Percentiles rank a stretch among this genome's conserved stretches.
Evolutionary conservation across 2,888 invertebrate genomes (phyloP).

Genomic region (Plebejus anna): DNA sequence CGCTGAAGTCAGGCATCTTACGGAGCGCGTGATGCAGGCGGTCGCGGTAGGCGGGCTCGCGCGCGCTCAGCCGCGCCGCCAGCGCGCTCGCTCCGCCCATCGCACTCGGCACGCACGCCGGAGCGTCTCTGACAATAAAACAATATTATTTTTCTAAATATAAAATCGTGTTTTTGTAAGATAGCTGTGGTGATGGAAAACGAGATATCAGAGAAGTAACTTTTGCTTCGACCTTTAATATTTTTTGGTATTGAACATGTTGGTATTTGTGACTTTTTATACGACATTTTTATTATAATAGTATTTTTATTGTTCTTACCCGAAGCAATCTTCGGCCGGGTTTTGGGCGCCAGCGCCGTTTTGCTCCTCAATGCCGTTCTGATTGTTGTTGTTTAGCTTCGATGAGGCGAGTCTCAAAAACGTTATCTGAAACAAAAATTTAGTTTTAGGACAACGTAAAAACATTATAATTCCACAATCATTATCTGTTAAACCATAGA

Average conservation of each 20-base stretch:
- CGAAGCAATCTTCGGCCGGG: neutral
- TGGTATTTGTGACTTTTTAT: neutral
- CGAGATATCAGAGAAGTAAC: too few relatives aligned
- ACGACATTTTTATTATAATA: neutral
- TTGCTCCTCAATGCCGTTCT: slow-evolving; percentile 57
- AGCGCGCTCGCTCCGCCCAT: slow-evolving; percentile 35
- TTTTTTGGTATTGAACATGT: neutral
- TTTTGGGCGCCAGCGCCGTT: slow-evolving; percentile 49
- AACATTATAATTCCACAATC: neutral
- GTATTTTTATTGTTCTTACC: neutral
- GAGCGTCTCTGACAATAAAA: slow-evolving; percentile 27
- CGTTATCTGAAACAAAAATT: slow-evolving; percentile 54
- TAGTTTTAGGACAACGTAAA: neutral
- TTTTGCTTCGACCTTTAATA: too few relatives aligned
- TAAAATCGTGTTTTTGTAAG: too few relatives aligned
- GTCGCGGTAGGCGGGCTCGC: slow-evolving; percentile 63
- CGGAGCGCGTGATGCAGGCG: slow-evolving; percentile 56
- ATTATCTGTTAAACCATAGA: neutral
- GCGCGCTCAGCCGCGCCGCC: slow-evolving; percentile 57
- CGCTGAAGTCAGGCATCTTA: slow-evolving; percentile 55
- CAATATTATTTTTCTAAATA: too few relatives aligned
- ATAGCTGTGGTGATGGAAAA: too few relatives aligned
- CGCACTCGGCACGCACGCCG: neutral
- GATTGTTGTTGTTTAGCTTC: slow-evolving; percentile 69
- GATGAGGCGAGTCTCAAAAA: slow-evolving; percentile 67